Evolutionary conservation across 2,888 invertebrate species (phyloP), one percentile per base, ranked within the genome.

Genomic region (Unio delphinus): DNA sequence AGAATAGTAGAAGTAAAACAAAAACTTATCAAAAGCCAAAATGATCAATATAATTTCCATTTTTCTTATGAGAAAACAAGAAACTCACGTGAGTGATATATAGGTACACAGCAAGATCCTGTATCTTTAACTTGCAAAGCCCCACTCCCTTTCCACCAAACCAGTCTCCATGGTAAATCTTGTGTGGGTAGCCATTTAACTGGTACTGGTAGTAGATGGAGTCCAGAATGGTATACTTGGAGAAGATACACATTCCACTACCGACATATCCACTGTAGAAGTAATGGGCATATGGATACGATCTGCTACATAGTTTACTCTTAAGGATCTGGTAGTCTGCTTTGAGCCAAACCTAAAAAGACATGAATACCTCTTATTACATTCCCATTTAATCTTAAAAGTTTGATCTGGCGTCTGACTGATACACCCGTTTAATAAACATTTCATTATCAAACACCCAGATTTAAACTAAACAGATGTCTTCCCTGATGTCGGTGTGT

Each of bases 81-180:
- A 30, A n/a, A 83, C 94, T 93, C 92, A 97, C 96, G 93, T 99
- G 99, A 78, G 97, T 95, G 80, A 95, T 94, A 90, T 98, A 99
- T 70, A 99, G 91, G 90, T 98, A 95, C 67, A 99, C 91, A 65
- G 92, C 92, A 62, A 85, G 68, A 80, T 93, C 93, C 54, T 93
- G 92, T 72, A 85, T 68, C n/a, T 77, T 67, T 7, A 89, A 72
- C 63, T 81, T 83, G 61, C 85, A 89, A 69, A 92, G 79, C 4
- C 91, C 91, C 23, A 88, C 83, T 23, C 89, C 97, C 92, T 99
- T 99, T 6, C 98, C 98, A 58, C 97, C 98, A 90, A 97, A 99
- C 99, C 99, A 99, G 90, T 99, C 99, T 0, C 97, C 99, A 89
- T 99, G 99, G 77, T 96, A 95, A 74, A 98, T 91, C 91, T 96